phyloP scores from a whole-genome alignment of 2,888 invertebrate species.

The Galerucella nymphaeae region DNA sequence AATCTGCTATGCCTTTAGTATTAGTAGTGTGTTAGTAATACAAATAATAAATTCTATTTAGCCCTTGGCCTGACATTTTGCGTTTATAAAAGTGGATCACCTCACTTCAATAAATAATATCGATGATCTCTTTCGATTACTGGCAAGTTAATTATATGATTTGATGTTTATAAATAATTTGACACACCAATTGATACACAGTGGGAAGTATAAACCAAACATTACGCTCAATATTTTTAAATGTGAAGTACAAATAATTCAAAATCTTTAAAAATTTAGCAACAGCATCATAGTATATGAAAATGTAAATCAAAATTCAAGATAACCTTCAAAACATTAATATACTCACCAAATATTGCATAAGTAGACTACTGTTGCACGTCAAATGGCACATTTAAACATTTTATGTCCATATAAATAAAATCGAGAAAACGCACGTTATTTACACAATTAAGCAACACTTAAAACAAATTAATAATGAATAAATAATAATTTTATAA shows the following conservation, averaged over 20 bases:
- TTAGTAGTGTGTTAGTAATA: slow-evolving; percentile 48
- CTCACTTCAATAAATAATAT: slow-evolving; percentile 21
- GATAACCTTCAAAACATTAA: slow-evolving; percentile 51
- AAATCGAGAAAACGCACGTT: slow-evolving; percentile 17
- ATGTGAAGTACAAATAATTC: slow-evolving; percentile 18
- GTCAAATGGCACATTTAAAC: slow-evolving; percentile 40
- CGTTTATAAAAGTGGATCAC: slow-evolving; percentile 31
- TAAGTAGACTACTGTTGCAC: slow-evolving; percentile 44
- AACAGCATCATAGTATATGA: slow-evolving; percentile 33
- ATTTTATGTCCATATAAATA: slow-evolving; percentile 29
- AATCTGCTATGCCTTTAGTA: slow-evolving; percentile 15
- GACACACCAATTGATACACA: slow-evolving; percentile 10
- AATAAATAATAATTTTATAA: slow-evolving; percentile 33
- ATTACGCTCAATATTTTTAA: neutral
- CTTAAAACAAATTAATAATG: slow-evolving; percentile 30
- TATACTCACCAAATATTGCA: slow-evolving; percentile 53
- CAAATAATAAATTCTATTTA: slow-evolving; percentile 50
- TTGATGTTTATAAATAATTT: slow-evolving; percentile 34
- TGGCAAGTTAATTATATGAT: slow-evolving; percentile 10
- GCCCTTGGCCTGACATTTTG: slow-evolving; percentile 55
- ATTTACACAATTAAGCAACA: slow-evolving; percentile 34
- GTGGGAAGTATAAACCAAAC: neutral
- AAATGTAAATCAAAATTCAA: slow-evolving; percentile 41
- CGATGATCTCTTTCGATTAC: slow-evolving; percentile 6
- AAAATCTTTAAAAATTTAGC: slow-evolving; percentile 34